phyloP scores from a whole-genome alignment of 2,888 invertebrate genomes.

The Cenopis cana region DNA sequence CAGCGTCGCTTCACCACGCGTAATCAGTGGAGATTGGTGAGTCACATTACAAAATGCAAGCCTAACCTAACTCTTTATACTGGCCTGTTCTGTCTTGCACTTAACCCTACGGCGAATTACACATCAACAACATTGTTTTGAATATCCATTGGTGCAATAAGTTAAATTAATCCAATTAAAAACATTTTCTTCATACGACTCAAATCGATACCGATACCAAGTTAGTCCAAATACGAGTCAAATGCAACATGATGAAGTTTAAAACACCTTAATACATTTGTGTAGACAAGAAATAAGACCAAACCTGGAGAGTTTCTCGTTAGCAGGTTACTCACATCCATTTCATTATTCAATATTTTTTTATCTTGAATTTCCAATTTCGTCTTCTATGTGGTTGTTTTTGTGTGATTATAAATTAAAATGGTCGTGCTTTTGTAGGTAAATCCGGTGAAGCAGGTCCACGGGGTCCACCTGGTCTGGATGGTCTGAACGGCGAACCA shows the following conservation, averaged over 20 bases:
- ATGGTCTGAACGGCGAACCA: constrained; percentile 91
- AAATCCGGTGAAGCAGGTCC: constrained; percentile 90
- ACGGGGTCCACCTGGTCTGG: constrained; percentile 89
- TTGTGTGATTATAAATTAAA: neutral
- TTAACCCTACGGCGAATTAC: constrained; percentile 2
- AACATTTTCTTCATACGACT: too few species aligned
- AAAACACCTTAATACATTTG: neutral
- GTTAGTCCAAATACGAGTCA: too few species aligned
- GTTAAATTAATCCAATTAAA: neutral
- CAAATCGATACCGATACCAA: too few species aligned
- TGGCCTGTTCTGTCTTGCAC: constrained; percentile 25
- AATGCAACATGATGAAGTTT: neutral
- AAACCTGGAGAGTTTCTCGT: neutral
- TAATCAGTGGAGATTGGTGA: constrained; percentile 17
- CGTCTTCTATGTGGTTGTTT: neutral
- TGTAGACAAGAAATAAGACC: neutral
- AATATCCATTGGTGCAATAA: neutral
- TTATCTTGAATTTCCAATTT: constrained; percentile 6
- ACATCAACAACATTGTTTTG: neutral
- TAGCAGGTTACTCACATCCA: neutral
- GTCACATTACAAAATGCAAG: constrained; percentile 26
- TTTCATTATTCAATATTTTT: neutral
- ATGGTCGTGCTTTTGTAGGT: constrained; percentile 80
- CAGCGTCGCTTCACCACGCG: constrained; percentile 18
- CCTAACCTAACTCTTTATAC: constrained; percentile 24